phyloP scores from a whole-genome alignment of 2,888 invertebrate species.

The Ormyrus labotus region DNA sequence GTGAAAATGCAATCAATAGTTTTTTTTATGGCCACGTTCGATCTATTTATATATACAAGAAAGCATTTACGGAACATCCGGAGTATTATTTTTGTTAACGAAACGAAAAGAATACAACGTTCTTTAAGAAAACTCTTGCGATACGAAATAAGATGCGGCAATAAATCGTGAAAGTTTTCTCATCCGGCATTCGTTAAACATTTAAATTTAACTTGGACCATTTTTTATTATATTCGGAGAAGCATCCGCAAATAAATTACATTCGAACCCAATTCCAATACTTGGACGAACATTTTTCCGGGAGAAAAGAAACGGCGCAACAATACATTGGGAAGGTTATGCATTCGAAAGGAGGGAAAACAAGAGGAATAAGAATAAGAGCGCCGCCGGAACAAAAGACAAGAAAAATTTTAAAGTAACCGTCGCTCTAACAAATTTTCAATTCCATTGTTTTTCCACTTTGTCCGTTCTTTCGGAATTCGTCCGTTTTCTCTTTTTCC shows the following conservation, averaged over 20 bases:
- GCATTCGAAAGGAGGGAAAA: not conserved
- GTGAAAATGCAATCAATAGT: too few relatives aligned
- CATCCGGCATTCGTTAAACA: too few relatives aligned
- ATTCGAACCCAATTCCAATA: not conserved
- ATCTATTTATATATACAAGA: too few relatives aligned
- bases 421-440: slow-evolving; percentile 39
- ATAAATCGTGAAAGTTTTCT: too few relatives aligned
- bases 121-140: too few relatives aligned
- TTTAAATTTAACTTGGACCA: too few relatives aligned
- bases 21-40: too few relatives aligned
- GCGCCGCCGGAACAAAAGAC: slow-evolving; percentile 1
- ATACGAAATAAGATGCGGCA: not conserved
- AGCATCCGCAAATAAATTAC: too few relatives aligned
- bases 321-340: not conserved
- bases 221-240: too few relatives aligned
- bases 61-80: too few relatives aligned
- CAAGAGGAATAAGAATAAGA: not conserved
- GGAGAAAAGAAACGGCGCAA: not conserved
- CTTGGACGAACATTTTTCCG: not conserved
- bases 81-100: too few relatives aligned
- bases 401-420: slow-evolving; percentile 33
- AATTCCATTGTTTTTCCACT: slow-evolving; percentile 44
- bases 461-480: slow-evolving; percentile 11
- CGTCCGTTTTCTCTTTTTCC: not conserved
- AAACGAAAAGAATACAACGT: too few relatives aligned